Evolutionary conservation across 2,113 vertebrate genomes (phyloP).

Genomic region (Bungarus multicinctus): DNA sequence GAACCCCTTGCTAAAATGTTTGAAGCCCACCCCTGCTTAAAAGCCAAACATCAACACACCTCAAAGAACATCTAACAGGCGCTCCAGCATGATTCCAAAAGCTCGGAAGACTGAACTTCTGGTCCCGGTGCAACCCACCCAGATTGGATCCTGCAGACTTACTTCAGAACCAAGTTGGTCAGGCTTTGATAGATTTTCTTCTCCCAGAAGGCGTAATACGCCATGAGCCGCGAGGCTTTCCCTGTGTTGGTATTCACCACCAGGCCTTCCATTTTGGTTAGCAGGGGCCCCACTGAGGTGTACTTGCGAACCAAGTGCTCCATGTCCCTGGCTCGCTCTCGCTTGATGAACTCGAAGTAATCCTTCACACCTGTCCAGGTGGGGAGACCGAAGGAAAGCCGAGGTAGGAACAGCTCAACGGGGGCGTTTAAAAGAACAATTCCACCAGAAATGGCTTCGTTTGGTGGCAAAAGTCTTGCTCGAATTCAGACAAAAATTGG

Average conservation of each 20-base stretch:
- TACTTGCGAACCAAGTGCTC: conserved; percentile 77
- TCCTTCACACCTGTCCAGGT: conserved; percentile 78
- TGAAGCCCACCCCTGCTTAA: too few species aligned
- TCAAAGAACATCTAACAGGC: too few species aligned
- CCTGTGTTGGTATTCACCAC: conserved; percentile 81
- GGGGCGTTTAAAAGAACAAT: too few species aligned
- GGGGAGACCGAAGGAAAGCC: background rate
- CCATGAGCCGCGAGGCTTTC: conserved; percentile 74
- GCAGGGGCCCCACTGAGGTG: conserved; percentile 76
- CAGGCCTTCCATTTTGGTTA: conserved; percentile 83
- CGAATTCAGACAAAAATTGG: background rate
- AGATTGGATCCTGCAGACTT: conserved; percentile 32
- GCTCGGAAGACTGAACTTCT: too few species aligned
- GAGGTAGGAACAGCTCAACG: background rate
- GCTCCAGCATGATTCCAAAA: too few species aligned
- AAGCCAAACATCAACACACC: too few species aligned
- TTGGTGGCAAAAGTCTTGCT: background rate
- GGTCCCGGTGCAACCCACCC: too few species aligned
- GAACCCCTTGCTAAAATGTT: too few species aligned
- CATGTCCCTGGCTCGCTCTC: conserved; percentile 75
- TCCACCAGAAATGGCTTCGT: background rate
- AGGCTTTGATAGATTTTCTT: conserved; percentile 77
- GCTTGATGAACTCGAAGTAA: conserved; percentile 83
- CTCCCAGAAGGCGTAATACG: conserved; percentile 89
- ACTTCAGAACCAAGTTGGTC: conserved; percentile 85